Base-by-base conservation (phyloP, 23 tunicate genomes). In the Corella eumyota region DNA sequence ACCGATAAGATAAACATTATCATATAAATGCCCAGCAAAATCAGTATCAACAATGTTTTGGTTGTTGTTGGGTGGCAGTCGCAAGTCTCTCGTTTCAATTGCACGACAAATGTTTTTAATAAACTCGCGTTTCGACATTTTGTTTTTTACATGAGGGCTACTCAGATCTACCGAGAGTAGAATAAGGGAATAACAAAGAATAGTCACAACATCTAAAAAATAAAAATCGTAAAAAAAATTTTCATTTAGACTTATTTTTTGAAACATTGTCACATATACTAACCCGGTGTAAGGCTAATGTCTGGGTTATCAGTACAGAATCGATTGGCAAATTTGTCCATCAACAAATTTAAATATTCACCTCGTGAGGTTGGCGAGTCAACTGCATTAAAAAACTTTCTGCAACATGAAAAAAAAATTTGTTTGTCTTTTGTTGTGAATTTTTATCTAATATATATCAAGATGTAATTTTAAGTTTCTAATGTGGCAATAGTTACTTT, bases 121-220 rank as follows among this genome's bases (percentile, higher is more conserved):
- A 67, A 93, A 88, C 59, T 93, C 99, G 6, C 99, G 73, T 50
- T 93, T 93, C 36, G 95, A 83, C 99, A 93, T 93, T 62, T 93
- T 93, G 64, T 93, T 93, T 73, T 88, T 84, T 20, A 93, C 93
- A 13, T 93, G 99, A 25, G 95, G 95, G 33, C 95, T 74, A 5
- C 90, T 62, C 44, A 84, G 54, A 36, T 93, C 99, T 34, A 93
- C 99, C 1, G 95, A 83, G n/a, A 93, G 90, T 22, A 93, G 62
- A 27, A 93, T 79, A 54, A 93, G 76, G 25, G 99, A 79, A 48
- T 84, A 93, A 48, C 95, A 84, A 27, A 93, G 46, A 35, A 93
- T 85, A 19, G 76, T 32, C 22, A 93, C 74, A 27, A 70, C 83
- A 32, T 93, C 99, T 72, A 44, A 45, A 34, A 44, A 17, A 60